Evolutionary conservation across 30 jellyfish, hydroid and myxozoan genomes (phyloP), one percentile per base, ranked within the genome.

Genomic region (Hydra vulgaris): DNA sequence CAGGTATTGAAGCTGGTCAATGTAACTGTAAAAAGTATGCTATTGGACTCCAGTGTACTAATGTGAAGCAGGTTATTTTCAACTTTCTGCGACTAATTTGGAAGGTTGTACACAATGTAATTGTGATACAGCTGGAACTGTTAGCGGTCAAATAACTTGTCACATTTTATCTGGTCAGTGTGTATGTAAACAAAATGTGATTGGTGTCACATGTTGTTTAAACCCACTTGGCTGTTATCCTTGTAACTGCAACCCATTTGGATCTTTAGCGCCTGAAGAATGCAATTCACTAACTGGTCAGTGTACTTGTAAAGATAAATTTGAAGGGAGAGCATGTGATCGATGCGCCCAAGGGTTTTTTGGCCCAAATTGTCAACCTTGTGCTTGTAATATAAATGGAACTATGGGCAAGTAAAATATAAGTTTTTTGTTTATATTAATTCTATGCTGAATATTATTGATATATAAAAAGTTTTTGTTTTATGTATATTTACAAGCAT

Each of bases 1-100:
- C 94, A 19, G 96, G 99, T 21, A 56, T 87, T 17, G 19, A 84
- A 12, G 96, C 99, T 53, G 99, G 99, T 12, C 99, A 94, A 78
- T 94, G 99, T 82, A 72, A 85, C 7, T 94, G 99, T 71, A 94
- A 94, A 66, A 53, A 61, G 55, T 86, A 75, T 78, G 84, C 89
- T 0, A 52, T 86, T 18, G 99, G 99, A 18, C 83, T 96, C 67
- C 99, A 88, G 55, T 94, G 99, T 79, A 71, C 86, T 12, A 72
- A 77, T 94, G 99, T 90, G 86, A 74, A 69, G 66, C 73, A 69
- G 99, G 99, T 20, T 94, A 87, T 74, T 94, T 79, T 27, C 78
- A 68, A 74, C 86, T 94, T 25, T 84, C 96, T 25, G 61, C 92
- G 1, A 80, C 88, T 81, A 84, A 94, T 81, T 93, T 95, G 24